Evolutionary conservation across 2,797 vertebrate species (phyloP), one percentile per base, ranked within the genome.

Genomic region (Caiman crocodilus): DNA sequence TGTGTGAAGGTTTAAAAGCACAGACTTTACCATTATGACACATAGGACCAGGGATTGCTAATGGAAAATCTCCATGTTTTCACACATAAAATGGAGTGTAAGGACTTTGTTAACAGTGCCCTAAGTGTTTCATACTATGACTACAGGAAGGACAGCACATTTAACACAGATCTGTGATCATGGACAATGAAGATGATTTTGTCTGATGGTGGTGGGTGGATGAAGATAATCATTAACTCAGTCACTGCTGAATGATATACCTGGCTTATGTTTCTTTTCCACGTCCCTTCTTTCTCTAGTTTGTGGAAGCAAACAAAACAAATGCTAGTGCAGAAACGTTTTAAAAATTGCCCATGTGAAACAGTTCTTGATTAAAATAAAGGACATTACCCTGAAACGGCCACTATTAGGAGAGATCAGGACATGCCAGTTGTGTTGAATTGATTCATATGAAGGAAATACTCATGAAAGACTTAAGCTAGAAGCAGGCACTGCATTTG

Each of bases 141-240:
- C 93, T 92, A 64, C 90, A 90, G 92, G 92, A 95, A 94, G 95
- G 93, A 90, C 91, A 95, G 91, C 93, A 88, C 95, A 94, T 96
- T 96, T 96, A 94, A 15, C 91, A 96, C 89, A 96, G 94, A 5
- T 63, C 90, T 89, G 85, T 96, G 96, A 89, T 80, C 95, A 94
- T 94, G 93, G 96, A 95, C 95, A 95, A 91, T 94, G 87, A 8
- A 3, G 87, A 85, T 87, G 69, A 84, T 56, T 86, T 96, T 79
- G 0, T 74, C 76, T 88, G 14, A 67, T 78, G 87, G 50, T 93
- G 79, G 91, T 87, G 71, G 87, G 87, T 67, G 91, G 64, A 91
- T 85, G 79, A 77, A 85, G 79, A 95, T 85, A 89, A 42, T 0
- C 0, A 57, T 96, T 94, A 96, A 95, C 94, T 78, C 94, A 73